Percentiles rank a stretch among this genome's conserved stretches.
Evolutionary conservation across 2,797 vertebrate species (phyloP).

Genomic region (Otolemur crassicaudatus): DNA sequence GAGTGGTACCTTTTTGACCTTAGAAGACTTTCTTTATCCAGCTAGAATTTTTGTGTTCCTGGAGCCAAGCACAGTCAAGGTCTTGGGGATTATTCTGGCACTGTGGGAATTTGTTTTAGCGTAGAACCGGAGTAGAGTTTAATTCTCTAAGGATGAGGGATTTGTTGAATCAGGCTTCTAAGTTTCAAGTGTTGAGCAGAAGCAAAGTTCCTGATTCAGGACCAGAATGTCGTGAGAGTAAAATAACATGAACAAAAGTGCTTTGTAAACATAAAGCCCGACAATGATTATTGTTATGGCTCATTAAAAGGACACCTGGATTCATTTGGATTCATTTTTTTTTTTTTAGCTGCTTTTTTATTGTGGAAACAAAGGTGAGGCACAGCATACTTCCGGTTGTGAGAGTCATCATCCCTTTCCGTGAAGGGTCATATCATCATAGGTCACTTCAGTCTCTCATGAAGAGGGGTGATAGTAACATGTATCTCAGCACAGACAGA

Average conservation of each 20-base stretch:
- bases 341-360: background rate
- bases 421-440: background rate
- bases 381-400: background rate
- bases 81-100: background rate
- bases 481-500: background rate
- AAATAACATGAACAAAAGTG: background rate
- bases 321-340: background rate
- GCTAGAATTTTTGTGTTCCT: background rate
- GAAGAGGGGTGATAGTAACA: background rate
- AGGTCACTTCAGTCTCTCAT: background rate
- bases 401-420: background rate
- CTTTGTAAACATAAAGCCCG: constrained; percentile 4
- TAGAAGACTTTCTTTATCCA: background rate
- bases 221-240: background rate
- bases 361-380: background rate
- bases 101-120: background rate
- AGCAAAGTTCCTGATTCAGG: constrained; percentile 15
- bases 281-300: background rate
- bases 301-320: background rate
- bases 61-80: constrained; percentile 39
- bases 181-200: background rate
- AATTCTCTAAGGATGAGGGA: background rate
- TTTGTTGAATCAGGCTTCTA: constrained; percentile 46
- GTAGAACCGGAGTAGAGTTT: background rate
- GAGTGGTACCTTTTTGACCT: background rate